Evolutionary conservation across 2,888 invertebrate genomes (phyloP), one percentile per base, ranked within the genome.

Genomic region (Caenorhabditis doughertyi): DNA sequence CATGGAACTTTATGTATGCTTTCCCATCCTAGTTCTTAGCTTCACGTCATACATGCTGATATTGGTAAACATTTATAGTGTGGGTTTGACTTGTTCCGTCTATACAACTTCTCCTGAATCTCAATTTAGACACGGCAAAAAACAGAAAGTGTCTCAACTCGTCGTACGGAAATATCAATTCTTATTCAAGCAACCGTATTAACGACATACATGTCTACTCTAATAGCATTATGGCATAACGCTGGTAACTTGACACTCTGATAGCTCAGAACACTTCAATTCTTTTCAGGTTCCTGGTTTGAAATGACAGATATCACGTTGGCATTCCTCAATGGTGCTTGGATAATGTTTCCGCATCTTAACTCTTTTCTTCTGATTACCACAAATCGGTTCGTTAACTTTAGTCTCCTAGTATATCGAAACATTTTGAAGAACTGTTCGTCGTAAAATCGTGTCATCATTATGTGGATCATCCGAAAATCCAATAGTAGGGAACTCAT

Each of bases 201-300:
- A 0, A 81, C 81, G 1, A 21, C 44, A n/a, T 76, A 81, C 64
- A 70, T 74, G 68, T 47, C 68, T 0, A 47, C 47, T 9, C 23
- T 74, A 39, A 74, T 81, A 3, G n/a, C 39, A 3, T 21, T 81
- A 5, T 81, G 81, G 81, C 81, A 81, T 25, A 62, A 74, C 42
- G 74, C 62, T 9, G 73, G 44, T 44, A 35, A 35, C 35, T 7
- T 7, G 9, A 7, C 35, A 35, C n/a, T 35, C 35, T 35, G 9
- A 35, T 35, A 5, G 9, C n/a, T n/a, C n/a, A n/a, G n/a, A n/a
- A n/a, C n/a, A n/a, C n/a, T n/a, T n/a, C n/a, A n/a, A n/a, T n/a
- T n/a, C n/a, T n/a, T n/a, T 56, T 25, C 47, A 67, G 76, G 62
- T 5, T 51, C 44, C 16, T 77, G 68, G 68, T 70, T 77, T 49